A percentile compares a stretch with the other conserved stretches of the same genome.
Conservation (phyloP, 2,797 vertebrate genomes). For the Bufotes viridis region DNA sequence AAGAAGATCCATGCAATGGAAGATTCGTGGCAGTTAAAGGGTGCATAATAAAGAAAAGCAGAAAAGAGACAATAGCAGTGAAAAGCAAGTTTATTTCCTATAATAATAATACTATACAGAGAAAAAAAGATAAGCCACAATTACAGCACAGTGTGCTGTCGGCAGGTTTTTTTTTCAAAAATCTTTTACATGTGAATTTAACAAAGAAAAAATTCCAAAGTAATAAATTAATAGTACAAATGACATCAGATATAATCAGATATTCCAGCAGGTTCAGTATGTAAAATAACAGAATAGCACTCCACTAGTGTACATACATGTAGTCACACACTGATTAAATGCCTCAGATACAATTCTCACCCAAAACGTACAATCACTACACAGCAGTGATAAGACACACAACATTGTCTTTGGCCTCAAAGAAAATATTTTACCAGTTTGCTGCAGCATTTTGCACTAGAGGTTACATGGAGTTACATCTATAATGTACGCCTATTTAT, state of each 20-base stretch:
- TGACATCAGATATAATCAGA: slow-evolving; percentile 81
- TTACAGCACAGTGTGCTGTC: slow-evolving; percentile 80
- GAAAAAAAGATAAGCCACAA: slow-evolving; percentile 79
- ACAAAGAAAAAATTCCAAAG: slow-evolving; percentile 75
- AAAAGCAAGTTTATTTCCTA: slow-evolving; percentile 88
- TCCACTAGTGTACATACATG: slow-evolving; percentile 74
- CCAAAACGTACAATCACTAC: slow-evolving; percentile 74
- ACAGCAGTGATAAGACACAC: slow-evolving; percentile 78
- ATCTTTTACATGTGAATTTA: slow-evolving; percentile 73
- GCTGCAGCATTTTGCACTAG: not conserved
- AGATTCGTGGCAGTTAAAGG: not conserved
- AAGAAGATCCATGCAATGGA: slow-evolving; percentile 2
- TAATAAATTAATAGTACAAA: slow-evolving; percentile 84
- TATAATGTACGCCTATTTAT: not conserved
- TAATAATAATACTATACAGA: slow-evolving; percentile 84
- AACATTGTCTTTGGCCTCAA: slow-evolving; percentile 78
- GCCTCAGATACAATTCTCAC: slow-evolving; percentile 72
- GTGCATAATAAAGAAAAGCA: slow-evolving; percentile 59
- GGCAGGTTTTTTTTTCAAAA: slow-evolving; percentile 79
- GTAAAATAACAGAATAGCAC: slow-evolving; percentile 48
- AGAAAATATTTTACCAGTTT: not conserved
- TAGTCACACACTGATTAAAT: slow-evolving; percentile 74
- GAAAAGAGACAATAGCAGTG: slow-evolving; percentile 80
- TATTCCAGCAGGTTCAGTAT: slow-evolving; percentile 75
- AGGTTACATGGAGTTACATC: not conserved